Evolutionary conservation across 1,140 invertebrate species (phyloP), one percentile per base, ranked within the genome.

Genomic region (Gyrodactylus bullatarudis): DNA sequence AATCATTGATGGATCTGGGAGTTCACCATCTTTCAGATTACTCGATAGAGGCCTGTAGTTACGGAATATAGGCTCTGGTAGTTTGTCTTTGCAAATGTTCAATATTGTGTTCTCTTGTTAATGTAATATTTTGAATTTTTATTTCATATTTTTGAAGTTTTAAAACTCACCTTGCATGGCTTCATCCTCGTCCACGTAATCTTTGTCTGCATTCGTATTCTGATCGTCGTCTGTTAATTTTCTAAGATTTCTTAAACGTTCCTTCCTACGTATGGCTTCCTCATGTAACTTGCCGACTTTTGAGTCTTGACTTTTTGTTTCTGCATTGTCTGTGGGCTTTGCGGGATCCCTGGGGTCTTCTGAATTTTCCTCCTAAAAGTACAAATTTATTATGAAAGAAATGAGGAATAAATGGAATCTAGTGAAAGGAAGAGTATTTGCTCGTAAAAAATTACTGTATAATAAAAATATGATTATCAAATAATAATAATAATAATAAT

Each of bases 101-200:
- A 54, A 1, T 68, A 19, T 75, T 74, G 68, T 25, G n/a, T 8
- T 8, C n/a, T 54, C 34, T 54, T n/a, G n/a, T n/a, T n/a, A 54
- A 54, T 8, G n/a, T 8, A 54, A 54, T n/a, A 54, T 16, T 16
- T 16, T n/a, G n/a, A 8, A 54, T 54, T 54, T 16, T 54, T 54
- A n/a, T 8, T 8, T 8, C 34, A 54, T 54, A 54, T 54, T 54
- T 54, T 54, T 54, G n/a, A 16, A n/a, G n/a, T 54, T n/a, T 54
- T 16, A 54, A 54, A 54, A 54, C n/a, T n/a, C n/a, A n/a, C n/a
- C n/a, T n/a, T n/a, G n/a, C n/a, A n/a, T n/a, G n/a, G n/a, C n/a
- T n/a, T n/a, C n/a, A n/a, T n/a, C n/a, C n/a, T n/a, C n/a, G n/a
- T n/a, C n/a, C n/a, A n/a, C n/a, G n/a, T n/a, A n/a, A n/a, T n/a